Evolutionary conservation across 2,888 invertebrate genomes (phyloP).

Genomic region (Andricus quercusramuli): DNA sequence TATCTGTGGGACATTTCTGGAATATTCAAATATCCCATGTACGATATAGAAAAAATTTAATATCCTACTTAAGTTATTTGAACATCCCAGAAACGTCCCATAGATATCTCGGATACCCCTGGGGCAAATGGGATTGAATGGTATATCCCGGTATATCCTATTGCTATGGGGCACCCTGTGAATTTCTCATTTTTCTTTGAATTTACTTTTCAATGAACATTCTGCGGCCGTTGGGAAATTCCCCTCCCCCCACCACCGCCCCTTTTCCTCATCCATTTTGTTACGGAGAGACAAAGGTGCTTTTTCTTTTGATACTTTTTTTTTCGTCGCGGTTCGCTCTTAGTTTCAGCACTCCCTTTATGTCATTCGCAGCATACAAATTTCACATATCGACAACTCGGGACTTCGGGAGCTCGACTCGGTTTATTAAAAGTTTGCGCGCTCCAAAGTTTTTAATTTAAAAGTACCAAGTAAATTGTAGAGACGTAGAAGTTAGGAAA

Average conservation of each 20-base stretch:
- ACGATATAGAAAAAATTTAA: too few species aligned
- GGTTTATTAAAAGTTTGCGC: background rate
- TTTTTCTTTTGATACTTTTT: constrained; percentile 27
- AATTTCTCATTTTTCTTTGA: too few species aligned
- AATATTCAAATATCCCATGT: too few species aligned
- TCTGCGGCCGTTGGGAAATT: background rate
- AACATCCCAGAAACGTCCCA: too few species aligned
- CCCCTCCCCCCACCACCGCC: background rate
- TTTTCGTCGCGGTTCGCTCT: background rate
- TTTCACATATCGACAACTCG: constrained; percentile 13
- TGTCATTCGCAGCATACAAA: background rate
- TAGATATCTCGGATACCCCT: too few species aligned
- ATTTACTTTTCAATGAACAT: background rate
- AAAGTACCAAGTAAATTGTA: background rate
- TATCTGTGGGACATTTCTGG: too few species aligned
- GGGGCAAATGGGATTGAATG: too few species aligned
- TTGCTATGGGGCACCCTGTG: too few species aligned
- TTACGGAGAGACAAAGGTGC: constrained; percentile 10
- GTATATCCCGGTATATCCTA: too few species aligned
- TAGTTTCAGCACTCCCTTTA: background rate
- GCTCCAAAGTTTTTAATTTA: constrained; percentile 7
- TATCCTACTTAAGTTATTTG: too few species aligned
- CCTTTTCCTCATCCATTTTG: background rate
- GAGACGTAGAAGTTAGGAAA: background rate
- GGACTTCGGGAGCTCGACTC: background rate